A percentile compares a stretch with the other conserved stretches of the same genome.
Evolutionary conservation across 2,113 vertebrate genomes (phyloP).

Genomic region (Chamaea fasciata): DNA sequence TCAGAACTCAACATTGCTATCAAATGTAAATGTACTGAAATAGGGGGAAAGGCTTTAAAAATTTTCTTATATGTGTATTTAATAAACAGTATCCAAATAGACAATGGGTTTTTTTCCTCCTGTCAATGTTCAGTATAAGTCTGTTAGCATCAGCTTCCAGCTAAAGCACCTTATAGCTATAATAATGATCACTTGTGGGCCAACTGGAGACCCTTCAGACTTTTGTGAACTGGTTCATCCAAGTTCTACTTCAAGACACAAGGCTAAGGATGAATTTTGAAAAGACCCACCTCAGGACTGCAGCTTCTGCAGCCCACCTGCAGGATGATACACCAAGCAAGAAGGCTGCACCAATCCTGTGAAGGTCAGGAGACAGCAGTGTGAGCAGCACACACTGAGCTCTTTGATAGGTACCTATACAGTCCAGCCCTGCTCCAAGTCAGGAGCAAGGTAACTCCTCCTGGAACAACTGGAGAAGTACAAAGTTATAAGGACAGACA

Average conservation of each 20-base stretch:
- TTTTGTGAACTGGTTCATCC: background rate
- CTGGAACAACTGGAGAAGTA: background rate
- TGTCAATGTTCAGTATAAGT: background rate
- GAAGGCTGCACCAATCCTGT: background rate
- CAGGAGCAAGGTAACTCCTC: constrained; percentile 6
- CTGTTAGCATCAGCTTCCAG: background rate
- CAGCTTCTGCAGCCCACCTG: background rate
- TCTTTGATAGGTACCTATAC: background rate
- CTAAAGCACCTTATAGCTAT: background rate
- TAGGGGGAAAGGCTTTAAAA: background rate
- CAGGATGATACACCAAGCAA: background rate
- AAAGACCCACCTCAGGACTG: background rate
- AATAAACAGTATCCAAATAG: background rate
- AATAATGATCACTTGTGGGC: background rate
- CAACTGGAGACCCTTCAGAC: background rate
- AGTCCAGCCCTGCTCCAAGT: background rate
- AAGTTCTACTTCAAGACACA: background rate
- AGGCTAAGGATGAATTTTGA: constrained; percentile 3
- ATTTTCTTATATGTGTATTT: background rate
- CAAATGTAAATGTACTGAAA: background rate
- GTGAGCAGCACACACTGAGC: background rate
- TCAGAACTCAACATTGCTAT: background rate
- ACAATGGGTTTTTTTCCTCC: background rate
- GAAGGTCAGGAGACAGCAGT: background rate
- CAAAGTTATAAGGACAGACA: background rate